phyloP scores from a whole-genome alignment of 2,888 invertebrate species.

The Scaptomyza flava region DNA sequence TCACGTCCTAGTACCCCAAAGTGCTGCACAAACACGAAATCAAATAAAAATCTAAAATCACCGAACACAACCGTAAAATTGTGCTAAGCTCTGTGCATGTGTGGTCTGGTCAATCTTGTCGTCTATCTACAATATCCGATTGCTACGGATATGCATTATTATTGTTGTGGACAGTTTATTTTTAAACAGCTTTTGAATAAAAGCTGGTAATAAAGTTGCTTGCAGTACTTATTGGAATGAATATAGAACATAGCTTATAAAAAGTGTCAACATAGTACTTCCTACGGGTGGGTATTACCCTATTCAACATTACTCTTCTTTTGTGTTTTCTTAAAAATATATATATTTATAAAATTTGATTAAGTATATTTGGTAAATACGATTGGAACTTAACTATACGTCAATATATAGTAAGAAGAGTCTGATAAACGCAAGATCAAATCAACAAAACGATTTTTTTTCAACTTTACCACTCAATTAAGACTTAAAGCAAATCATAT shows the following conservation, averaged over 20 bases:
- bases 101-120: conserved; percentile 9
- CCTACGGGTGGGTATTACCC: background rate
- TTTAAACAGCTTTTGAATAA: background rate
- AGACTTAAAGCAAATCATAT: no score
- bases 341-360: no score
- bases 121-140: conserved; percentile 11
- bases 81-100: conserved; percentile 10
- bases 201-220: background rate
- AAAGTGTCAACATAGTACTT: background rate
- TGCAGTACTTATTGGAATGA: no score
- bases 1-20: conserved; percentile 46
- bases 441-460: no score
- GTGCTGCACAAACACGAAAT: conserved; percentile 63
- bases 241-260: no score
- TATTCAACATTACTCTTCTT: background rate
- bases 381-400: no score
- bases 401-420: no score
- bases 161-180: background rate
- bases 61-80: conserved; percentile 27
- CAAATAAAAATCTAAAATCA: conserved; percentile 60
- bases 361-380: background rate
- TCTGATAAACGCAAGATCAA: no score
- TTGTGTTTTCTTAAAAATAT: background rate
- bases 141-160: conserved; percentile 31
- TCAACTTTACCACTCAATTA: no score